Evolutionary conservation across 1,140 invertebrate genomes (phyloP), one percentile per base, ranked within the genome.

Genomic region (Drosophila gunungcola): DNA sequence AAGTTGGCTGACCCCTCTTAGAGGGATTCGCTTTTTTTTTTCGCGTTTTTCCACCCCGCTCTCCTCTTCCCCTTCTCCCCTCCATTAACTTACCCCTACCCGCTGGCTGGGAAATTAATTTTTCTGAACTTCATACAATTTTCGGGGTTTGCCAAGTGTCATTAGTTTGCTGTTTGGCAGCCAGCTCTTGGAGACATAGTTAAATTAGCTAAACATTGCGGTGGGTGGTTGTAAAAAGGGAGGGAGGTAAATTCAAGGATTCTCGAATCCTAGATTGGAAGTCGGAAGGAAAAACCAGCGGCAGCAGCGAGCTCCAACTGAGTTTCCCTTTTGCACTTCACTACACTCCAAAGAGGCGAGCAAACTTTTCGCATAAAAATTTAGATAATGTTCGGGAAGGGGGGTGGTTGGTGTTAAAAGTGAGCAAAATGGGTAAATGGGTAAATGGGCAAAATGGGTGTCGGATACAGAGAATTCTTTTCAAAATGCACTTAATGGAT

Each of bases 191-290:
- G 70, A 67, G 80, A 88, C 83, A 86, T 79, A 86, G 83, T 86
- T 86, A 86, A 86, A 86, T 86, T 86, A 86, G 74, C 82, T 88
- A 88, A 88, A 88, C 83, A 86, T 86, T 82, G 82, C 78, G 83
- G 74, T 78, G 52, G 38, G 52, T 60, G 57, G 62, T 57, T 41
- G 43, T 38, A 25, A 27, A 45, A 39, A 10, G 12, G 45, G 10
- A 11, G 43, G 12, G 46, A 2, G 4, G 5, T 29, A 2, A 38
- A 10, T 11, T 38, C 36, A 38, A 10, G 11, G 36, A 38, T 12
- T 38, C 10, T 9, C 9, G 10, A 32, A 7, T 32, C 29, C 21
- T 12, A 27, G 43, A 10, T 13, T 16, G 43, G 34, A 29, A 32
- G 45, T 9, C 4, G 25, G 12, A 6, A 21, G 46, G 34, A 10